Evolutionary conservation across 2,113 vertebrate genomes (phyloP).

Genomic region (Pao palembangensis): DNA sequence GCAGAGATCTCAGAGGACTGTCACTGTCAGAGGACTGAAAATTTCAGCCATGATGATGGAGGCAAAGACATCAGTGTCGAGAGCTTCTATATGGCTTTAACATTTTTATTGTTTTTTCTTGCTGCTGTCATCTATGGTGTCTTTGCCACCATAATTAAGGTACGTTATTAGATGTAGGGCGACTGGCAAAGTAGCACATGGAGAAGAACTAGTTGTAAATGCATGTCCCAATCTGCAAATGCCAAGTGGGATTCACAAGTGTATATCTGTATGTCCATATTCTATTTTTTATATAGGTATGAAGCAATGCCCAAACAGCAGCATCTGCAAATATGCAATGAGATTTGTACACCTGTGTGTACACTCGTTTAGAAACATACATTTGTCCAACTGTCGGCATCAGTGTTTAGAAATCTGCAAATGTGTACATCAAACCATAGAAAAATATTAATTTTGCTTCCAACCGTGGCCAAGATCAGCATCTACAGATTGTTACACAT

Average conservation of each 20-base stretch:
- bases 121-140: constrained; percentile 56
- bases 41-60: constrained; percentile 21
- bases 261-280: not conserved
- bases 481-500: no score
- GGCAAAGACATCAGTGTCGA: constrained; percentile 42
- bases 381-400: no score
- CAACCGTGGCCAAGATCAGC: no score
- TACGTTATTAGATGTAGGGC: constrained; percentile 21
- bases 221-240: not conserved
- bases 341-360: no score
- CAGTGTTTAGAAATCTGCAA: no score
- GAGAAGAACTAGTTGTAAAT: not conserved
- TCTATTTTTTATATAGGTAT: no score
- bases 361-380: no score
- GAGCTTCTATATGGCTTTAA: constrained; percentile 57
- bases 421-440: no score
- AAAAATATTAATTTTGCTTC: no score
- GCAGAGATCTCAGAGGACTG: constrained; percentile 37
- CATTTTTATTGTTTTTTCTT: constrained; percentile 63
- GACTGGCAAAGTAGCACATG: not conserved
- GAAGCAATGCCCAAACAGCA: not conserved
- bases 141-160: constrained; percentile 62
- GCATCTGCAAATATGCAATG: no score
- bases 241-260: not conserved
- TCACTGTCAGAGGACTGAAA: constrained; percentile 30